Evolutionary conservation across 2,113 vertebrate species (phyloP), one percentile per base, ranked within the genome.

Genomic region (Otolemur garnettii): DNA sequence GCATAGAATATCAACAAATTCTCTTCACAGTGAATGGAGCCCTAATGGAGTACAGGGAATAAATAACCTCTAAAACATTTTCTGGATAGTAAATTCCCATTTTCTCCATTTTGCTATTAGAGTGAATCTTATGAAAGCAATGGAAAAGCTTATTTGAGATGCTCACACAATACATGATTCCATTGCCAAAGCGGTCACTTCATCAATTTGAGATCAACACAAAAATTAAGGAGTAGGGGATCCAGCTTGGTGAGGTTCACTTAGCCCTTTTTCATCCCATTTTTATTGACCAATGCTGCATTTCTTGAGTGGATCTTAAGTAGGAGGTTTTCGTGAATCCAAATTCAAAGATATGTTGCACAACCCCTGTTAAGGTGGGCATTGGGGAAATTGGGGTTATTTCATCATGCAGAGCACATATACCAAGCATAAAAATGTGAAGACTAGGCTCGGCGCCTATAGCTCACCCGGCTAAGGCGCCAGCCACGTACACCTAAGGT

Each of bases 21-120:
- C 69, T 71, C 62, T 90, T 64, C 15, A 88, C 6, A 81, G 24
- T 72, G 24, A 85, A 87, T 53, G 45, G 19, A 92, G 3, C 59
- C 24, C 19, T 19, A 91, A 28, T 18, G 33, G 66, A 94, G 55
- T 62, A 26, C 7, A 92, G 45, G 17, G 30, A 78, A 85, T 74
- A 95, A 90, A 91, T 97, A 94, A 88, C 28, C 62, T 75, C 4
- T 77, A 64, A 93, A 69, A 21, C 5, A 92, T 80, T 97, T 92
- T 77, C 45, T 91, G 78, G 72, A 82, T 84, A 84, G 59, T 95
- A 95, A 95, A 89, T n/a, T 28, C 42, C 19, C 92, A 42, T 77
- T 93, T 71, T 92, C 75, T 92, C 45, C 22, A 82, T 68, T 92
- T 94, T 17, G 17, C 12, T 71, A 96, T 89, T 68, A 84, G 33